A percentile compares a stretch with the other conserved stretches of the same genome.
phyloP scores from a whole-genome alignment of 1,140 invertebrate genomes.

The Magallana ariakensis region DNA sequence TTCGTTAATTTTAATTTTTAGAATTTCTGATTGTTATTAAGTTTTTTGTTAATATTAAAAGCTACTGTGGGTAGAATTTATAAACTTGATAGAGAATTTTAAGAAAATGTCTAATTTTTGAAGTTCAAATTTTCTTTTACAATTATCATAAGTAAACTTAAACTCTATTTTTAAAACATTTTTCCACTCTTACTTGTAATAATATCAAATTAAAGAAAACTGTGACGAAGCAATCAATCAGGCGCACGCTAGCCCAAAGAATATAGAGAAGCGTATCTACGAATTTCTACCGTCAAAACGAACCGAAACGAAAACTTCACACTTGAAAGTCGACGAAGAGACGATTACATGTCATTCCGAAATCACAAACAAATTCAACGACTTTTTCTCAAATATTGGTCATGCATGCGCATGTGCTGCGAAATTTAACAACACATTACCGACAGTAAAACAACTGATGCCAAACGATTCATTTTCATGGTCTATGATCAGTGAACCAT shows the following conservation, averaged over 20 bases:
- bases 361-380: conserved; percentile 15
- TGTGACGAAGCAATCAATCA: conserved; percentile 37
- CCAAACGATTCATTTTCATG: neutral
- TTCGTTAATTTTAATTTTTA: too few relatives aligned
- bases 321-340: conserved; percentile 32
- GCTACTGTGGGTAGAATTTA: too few relatives aligned
- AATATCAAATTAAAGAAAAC: too few relatives aligned
- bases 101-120: too few relatives aligned
- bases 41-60: too few relatives aligned
- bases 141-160: too few relatives aligned
- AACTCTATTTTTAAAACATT: too few relatives aligned
- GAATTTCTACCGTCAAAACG: conserved; percentile 45
- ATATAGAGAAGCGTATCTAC: conserved; percentile 25
- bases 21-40: too few relatives aligned
- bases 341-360: conserved; percentile 1
- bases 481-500: neutral
- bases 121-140: too few relatives aligned
- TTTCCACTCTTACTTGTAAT: too few relatives aligned
- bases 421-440: conserved; percentile 45
- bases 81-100: too few relatives aligned
- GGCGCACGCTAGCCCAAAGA: conserved; percentile 17
- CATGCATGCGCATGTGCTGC: neutral
- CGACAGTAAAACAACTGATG: conserved; percentile 16
- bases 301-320: neutral
- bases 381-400: conserved; percentile 36